Evolutionary conservation across 2,888 invertebrate genomes (phyloP), one percentile per base, ranked within the genome.

Genomic region (Cerceris rybyensis): DNA sequence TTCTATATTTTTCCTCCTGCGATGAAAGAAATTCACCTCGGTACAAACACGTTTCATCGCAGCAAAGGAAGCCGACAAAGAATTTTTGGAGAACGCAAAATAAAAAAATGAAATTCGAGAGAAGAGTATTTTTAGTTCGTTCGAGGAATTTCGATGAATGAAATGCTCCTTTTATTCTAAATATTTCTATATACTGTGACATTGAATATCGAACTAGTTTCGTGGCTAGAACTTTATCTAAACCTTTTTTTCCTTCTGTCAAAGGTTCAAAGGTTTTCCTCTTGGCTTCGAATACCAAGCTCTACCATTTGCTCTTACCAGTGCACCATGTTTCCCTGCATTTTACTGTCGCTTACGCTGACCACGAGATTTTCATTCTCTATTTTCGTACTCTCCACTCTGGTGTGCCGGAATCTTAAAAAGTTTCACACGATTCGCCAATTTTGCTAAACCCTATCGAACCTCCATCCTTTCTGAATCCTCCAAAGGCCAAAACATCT

Each of bases 311-410:
- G 66, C 79, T 77, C 68, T 70, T n/a, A 66, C 28, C 50, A 59
- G 49, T 69, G 63, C 78, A 78, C 75, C 78, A 80, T 80, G 69
- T 46, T 64, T 58, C 67, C 65, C 63, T 64, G 64, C 68, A 78
- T 80, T 81, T 88, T 88, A 88, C 88, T 85, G 88, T 85, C 78
- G 88, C 78, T 88, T 87, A 86, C 88, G 78, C 81, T 64, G 59
- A 59, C 78, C 80, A 80, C 80, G 75, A 78, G 81, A 82, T 87
- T 88, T 84, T 82, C 84, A 86, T 88, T 84, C 82, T 88, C 88
- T 88, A 88, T 88, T 88, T 88, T 85, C 79, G 87, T 88, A 86
- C 81, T 80, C 41, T 58, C 70, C 82, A 52, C 54, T 60, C 58
- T 74, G 61, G 58, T 61, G 79, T 76, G 74, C 65, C 70, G 58